phyloP scores from a whole-genome alignment of 2,888 invertebrate genomes.

The Phasia obesa region DNA sequence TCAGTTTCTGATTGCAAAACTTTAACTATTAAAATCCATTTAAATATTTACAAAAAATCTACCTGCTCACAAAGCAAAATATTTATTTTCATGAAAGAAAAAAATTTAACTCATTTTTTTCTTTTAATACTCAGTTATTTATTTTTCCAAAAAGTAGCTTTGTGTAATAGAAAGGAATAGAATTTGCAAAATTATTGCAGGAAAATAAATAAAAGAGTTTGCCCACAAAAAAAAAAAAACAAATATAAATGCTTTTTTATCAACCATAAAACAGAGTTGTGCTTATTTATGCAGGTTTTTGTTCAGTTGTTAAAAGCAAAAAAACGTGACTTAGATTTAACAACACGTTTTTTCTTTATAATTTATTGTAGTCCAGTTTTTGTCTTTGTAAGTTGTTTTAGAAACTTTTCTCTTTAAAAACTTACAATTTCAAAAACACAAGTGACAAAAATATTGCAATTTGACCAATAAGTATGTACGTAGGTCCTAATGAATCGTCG shows the following conservation, averaged over 20 bases:
- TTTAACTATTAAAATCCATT: slow-evolving; percentile 20
- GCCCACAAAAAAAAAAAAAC: no score
- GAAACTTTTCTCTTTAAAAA: no score
- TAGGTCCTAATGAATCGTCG: no score
- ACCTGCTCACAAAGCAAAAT: slow-evolving; percentile 34
- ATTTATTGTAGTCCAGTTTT: no score
- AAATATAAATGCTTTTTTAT: not conserved
- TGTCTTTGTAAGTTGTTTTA: no score
- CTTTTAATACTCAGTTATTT: slow-evolving; percentile 39
- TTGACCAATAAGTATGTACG: no score
- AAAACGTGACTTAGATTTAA: no score
- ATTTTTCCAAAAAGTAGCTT: slow-evolving; percentile 60
- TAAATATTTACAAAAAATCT: slow-evolving; percentile 31
- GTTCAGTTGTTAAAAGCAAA: no score
- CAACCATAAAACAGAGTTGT: slow-evolving; percentile 21
- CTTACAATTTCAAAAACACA: no score
- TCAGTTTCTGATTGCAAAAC: slow-evolving; percentile 37
- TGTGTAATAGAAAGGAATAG: slow-evolving; percentile 37
- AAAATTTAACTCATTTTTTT: slow-evolving; percentile 17
- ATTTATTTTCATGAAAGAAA: slow-evolving; percentile 27
- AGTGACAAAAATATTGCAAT: no score
- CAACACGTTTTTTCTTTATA: no score
- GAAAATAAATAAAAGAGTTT: slow-evolving; percentile 6
- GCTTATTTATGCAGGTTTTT: no score
- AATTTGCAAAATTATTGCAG: slow-evolving; percentile 39